These are phyloP conservation scores for Zygothrica quintamaculata DNA, from an alignment of 2,888 invertebrate genomes.

Conservation along the genomic window DNA sequence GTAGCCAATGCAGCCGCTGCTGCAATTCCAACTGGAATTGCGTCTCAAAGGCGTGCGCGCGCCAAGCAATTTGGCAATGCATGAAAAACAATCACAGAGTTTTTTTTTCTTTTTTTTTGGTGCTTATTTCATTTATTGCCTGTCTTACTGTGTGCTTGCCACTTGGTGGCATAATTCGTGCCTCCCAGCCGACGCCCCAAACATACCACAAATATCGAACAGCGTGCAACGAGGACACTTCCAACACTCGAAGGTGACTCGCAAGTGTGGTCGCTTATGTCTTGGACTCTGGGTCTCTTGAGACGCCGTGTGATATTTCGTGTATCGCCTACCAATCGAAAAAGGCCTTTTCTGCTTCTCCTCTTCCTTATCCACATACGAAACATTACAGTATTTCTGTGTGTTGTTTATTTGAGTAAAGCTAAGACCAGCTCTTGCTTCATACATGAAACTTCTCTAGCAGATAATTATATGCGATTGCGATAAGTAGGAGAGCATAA, in stretches of 20 bases:
- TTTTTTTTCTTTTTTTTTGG: conserved; percentile 39
- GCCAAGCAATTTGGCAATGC: conserved; percentile 60
- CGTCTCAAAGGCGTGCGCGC: conserved; percentile 14
- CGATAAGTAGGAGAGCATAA: no score
- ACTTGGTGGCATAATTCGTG: conserved; percentile 74
- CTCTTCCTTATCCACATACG: conserved; percentile 20
- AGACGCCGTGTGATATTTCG: conserved; percentile 76
- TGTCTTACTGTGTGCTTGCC: conserved; percentile 16
- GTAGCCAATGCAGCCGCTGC: conserved; percentile 21
- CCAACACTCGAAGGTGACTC: conserved; percentile 18
- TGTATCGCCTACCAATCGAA: conserved; percentile 61
- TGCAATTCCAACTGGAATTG: conserved; percentile 59
- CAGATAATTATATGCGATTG: no score
- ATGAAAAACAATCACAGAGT: conserved; percentile 41
- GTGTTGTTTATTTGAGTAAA: background rate
- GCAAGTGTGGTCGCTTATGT: conserved; percentile 12
- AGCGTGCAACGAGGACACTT: conserved; percentile 41
- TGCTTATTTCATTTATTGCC: conserved; percentile 53
- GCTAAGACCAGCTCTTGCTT: background rate
- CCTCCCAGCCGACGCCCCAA: conserved; percentile 67
- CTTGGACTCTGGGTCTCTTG: conserved; percentile 35
- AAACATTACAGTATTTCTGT: background rate
- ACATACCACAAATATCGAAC: conserved; percentile 7
- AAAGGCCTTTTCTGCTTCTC: conserved; percentile 22
- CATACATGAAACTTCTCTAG: background rate